phyloP scores from a whole-genome alignment of 2,797 vertebrate genomes.

The Scleropages formosus region DNA sequence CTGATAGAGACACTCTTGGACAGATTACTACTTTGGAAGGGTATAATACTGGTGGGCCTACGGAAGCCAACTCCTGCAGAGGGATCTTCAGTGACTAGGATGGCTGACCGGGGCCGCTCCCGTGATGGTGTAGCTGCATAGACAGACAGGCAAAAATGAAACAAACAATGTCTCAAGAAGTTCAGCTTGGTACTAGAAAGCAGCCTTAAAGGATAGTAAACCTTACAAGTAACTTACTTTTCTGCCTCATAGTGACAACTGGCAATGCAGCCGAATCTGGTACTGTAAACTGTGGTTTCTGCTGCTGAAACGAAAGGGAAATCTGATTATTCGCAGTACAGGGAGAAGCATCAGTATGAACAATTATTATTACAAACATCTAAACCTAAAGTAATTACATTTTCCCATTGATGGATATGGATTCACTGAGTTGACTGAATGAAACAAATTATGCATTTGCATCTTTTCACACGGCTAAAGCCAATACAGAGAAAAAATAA shows the following conservation, averaged over 20 bases:
- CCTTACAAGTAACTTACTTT: constrained; percentile 66
- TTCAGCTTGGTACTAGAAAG: neutral
- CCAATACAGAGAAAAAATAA: neutral
- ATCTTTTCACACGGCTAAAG: neutral
- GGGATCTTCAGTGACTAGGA: constrained; percentile 72
- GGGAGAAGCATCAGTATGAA: no score
- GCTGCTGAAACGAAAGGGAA: constrained; percentile 59
- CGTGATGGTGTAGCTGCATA: constrained; percentile 74
- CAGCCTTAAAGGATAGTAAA: neutral
- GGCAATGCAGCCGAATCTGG: constrained; percentile 72
- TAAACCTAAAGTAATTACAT: neutral
- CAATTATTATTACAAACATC: no score
- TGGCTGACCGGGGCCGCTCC: constrained; percentile 79
- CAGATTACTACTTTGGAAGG: constrained; percentile 72
- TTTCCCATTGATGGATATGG: no score
- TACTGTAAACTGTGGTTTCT: constrained; percentile 63
- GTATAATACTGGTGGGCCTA: constrained; percentile 61
- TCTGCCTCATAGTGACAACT: constrained; percentile 76
- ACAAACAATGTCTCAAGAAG: neutral
- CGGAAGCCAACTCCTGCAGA: constrained; percentile 57
- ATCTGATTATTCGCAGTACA: neutral
- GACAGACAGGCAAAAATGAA: neutral
- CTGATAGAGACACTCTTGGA: constrained; percentile 90
- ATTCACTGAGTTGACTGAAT: neutral
- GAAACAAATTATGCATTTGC: no score